These are phyloP conservation scores for Paralinhomoeus sp. DNA, from an alignment of 2,888 invertebrate genomes.

Conservation along the genomic window DNA sequence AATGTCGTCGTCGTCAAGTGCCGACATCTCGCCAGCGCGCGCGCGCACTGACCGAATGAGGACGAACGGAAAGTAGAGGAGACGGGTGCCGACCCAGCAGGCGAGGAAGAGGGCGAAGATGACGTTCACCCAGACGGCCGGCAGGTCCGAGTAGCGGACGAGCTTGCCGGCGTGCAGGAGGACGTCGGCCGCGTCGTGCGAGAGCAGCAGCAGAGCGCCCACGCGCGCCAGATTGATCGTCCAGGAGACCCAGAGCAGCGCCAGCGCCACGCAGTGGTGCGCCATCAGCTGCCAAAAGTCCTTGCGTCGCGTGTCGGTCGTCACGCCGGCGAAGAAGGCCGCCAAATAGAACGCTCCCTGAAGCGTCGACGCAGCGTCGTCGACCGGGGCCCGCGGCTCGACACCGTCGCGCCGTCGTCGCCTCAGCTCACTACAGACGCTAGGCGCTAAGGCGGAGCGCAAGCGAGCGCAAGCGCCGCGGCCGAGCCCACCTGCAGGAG, in stretches of 20 bases:
- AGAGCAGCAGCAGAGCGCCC: slow-evolving; percentile 18
- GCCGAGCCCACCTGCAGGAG: no score
- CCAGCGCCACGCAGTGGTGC: slow-evolving; percentile 30
- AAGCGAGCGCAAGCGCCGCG: no score
- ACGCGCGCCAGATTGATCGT: slow-evolving; percentile 27
- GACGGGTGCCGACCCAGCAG: neutral
- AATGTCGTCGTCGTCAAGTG: no score
- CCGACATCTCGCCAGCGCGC: no score
- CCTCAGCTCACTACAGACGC: no score
- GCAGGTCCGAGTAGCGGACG: neutral
- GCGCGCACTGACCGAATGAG: no score
- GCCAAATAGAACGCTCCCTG: slow-evolving; percentile 32
- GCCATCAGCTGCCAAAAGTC: slow-evolving; percentile 6
- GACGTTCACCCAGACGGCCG: neutral
- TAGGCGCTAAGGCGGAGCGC: no score
- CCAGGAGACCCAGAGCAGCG: slow-evolving; percentile 29
- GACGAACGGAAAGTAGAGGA: neutral
- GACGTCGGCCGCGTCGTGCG: slow-evolving; percentile 30
- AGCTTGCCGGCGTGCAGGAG: slow-evolving; percentile 14
- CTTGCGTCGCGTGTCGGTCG: neutral
- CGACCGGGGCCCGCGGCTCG: no score
- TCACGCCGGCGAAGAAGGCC: slow-evolving; percentile 13
- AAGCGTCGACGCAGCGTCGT: no score
- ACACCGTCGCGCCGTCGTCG: no score
- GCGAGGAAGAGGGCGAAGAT: neutral